A percentile compares a stretch with the other conserved stretches of the same genome.
These are phyloP conservation scores for Pholis gunnellus DNA, from an alignment of 2,113 vertebrate species.

Conservation along the genomic window DNA sequence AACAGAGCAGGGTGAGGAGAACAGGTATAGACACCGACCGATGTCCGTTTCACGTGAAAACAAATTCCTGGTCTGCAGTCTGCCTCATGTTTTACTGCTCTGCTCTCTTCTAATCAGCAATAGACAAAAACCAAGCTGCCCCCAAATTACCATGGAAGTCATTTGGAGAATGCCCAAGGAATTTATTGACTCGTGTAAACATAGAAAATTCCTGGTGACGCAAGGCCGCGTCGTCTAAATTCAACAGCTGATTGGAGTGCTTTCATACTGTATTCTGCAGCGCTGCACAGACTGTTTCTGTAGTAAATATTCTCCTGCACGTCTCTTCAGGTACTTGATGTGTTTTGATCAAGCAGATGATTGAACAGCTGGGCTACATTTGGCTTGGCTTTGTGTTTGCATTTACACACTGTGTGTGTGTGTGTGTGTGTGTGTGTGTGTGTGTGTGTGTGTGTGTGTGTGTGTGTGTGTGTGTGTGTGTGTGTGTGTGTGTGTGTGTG, in stretches of 20 bases:
- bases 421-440: too few relatives aligned
- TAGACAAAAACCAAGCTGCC: conserved; percentile 48
- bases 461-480: too few relatives aligned
- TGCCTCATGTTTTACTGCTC: conserved; percentile 41
- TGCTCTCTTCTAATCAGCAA: conserved; percentile 47
- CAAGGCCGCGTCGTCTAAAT: conserved; percentile 48
- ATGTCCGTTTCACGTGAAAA: conserved; percentile 51
- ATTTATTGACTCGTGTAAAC: conserved; percentile 70
- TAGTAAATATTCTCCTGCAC: background rate
- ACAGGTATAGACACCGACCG: conserved; percentile 71
- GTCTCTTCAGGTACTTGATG: background rate
- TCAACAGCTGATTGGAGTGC: conserved; percentile 50
- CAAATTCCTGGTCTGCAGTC: conserved; percentile 38
- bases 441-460: too few relatives aligned
- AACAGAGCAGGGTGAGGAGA: conserved; percentile 42
- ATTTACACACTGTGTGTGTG: background rate
- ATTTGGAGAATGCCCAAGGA: conserved; percentile 66
- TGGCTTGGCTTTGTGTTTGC: background rate
- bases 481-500: too few relatives aligned
- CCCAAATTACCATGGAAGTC: conserved; percentile 59
- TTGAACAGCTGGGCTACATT: background rate
- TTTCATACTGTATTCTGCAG: conserved; percentile 29
- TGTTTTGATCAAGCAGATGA: conserved; percentile 3
- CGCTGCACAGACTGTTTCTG: background rate
- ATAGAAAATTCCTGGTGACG: conserved; percentile 48